Conservation (phyloP, 2,888 invertebrate species). For the Aelia acuminata region DNA sequence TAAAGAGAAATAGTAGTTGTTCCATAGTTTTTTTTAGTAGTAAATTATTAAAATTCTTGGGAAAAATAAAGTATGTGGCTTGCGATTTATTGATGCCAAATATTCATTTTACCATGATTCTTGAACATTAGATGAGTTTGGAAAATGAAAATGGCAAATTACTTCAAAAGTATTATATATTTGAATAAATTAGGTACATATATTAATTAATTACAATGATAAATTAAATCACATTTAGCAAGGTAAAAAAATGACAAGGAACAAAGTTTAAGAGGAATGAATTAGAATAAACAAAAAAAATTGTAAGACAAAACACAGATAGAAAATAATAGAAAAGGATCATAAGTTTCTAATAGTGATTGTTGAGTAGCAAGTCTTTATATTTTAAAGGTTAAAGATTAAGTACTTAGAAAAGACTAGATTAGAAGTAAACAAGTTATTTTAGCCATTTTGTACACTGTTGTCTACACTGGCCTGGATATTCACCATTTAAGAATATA, state of each 20-base stretch:
- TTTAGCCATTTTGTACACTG: not conserved
- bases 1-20: too few species aligned
- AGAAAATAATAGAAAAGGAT: not conserved
- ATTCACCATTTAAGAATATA: not conserved
- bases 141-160: not conserved
- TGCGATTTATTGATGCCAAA: too few species aligned
- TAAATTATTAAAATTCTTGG: too few species aligned
- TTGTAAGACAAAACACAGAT: not conserved
- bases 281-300: not conserved
- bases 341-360: not conserved
- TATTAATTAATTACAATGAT: slow-evolving; percentile 9
- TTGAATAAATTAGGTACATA: slow-evolving; percentile 30
- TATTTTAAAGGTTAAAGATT: not conserved
- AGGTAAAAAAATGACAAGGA: slow-evolving; percentile 41
- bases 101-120: not conserved
- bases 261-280: not conserved
- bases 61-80: too few species aligned
- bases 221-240: slow-evolving; percentile 31
- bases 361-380: not conserved
- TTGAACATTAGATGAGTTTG: not conserved
- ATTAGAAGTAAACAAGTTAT: not conserved
- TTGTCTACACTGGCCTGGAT: too few species aligned
- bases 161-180: slow-evolving; percentile 44
- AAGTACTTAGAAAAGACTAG: slow-evolving; percentile 6
- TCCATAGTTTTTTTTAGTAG: too few species aligned